A percentile compares a stretch with the other conserved stretches of the same genome.
Conservation (phyloP, 2,113 vertebrate genomes). For the Daboia siamensis region DNA sequence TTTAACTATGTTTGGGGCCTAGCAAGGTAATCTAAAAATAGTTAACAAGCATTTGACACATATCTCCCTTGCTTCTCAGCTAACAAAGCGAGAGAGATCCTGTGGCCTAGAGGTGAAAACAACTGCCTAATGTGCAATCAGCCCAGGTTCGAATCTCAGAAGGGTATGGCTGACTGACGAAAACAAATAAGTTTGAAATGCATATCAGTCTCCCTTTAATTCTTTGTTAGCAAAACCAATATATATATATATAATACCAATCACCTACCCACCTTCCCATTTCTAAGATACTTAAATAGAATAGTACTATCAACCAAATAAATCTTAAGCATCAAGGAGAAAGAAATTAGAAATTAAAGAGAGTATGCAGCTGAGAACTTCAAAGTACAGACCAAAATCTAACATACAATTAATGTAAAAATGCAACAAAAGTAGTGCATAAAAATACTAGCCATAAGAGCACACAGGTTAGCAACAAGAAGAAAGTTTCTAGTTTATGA, state of each 20-base stretch:
- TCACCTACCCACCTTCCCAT: neutral
- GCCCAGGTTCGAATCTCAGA: too few relatives aligned
- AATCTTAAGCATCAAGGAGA: slow-evolving; percentile 53
- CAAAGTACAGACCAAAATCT: slow-evolving; percentile 45
- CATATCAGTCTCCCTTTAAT: too few relatives aligned
- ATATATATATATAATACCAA: neutral
- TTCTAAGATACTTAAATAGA: slow-evolving; percentile 2
- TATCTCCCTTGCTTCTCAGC: too few relatives aligned
- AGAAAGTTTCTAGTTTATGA: neutral
- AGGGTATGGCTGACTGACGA: too few relatives aligned
- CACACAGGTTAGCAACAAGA: slow-evolving; percentile 3
- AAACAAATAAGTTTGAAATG: too few relatives aligned
- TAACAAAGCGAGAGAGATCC: too few relatives aligned
- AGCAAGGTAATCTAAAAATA: too few relatives aligned
- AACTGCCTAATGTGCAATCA: too few relatives aligned
- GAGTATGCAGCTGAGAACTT: slow-evolving; percentile 47
- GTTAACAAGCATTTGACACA: too few relatives aligned
- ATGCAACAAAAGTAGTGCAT: slow-evolving; percentile 49
- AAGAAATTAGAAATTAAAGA: slow-evolving; percentile 32
- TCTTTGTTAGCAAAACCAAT: too few relatives aligned
- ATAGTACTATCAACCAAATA: slow-evolving; percentile 45
- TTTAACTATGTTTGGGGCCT: too few relatives aligned
- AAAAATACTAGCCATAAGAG: slow-evolving; percentile 26
- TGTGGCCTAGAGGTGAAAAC: too few relatives aligned
- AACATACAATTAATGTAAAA: slow-evolving; percentile 35